phyloP scores from a whole-genome alignment of 2,797 vertebrate genomes.

The Urophycis tenuis region DNA sequence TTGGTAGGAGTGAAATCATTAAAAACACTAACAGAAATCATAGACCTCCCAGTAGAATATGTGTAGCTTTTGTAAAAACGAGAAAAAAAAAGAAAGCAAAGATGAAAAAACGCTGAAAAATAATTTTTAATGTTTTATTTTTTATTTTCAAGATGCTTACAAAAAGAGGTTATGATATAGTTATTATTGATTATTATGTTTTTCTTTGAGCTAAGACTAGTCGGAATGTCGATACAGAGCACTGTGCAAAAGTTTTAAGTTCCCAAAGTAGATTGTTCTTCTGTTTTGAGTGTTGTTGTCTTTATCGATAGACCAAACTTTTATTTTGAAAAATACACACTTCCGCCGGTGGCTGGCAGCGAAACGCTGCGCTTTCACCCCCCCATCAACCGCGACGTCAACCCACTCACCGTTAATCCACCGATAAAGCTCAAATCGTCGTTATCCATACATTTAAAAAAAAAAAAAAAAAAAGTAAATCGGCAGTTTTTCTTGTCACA shows the following conservation, averaged over 20 bases:
- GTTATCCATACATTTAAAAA: background rate
- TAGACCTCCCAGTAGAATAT: conserved; percentile 79
- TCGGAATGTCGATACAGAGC: conserved; percentile 76
- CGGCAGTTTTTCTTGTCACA: background rate
- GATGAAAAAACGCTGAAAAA: conserved; percentile 32
- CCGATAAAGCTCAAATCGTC: background rate
- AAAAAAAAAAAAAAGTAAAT: too few species aligned
- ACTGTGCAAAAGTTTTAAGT: conserved; percentile 77
- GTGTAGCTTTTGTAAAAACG: conserved; percentile 78
- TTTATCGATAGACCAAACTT: conserved; percentile 69
- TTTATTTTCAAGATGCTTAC: conserved; percentile 70
- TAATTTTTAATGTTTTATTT: conserved; percentile 62
- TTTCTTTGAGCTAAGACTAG: conserved; percentile 75
- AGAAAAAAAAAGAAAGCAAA: conserved; percentile 44
- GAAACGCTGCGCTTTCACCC: conserved; percentile 60
- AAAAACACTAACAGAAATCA: conserved; percentile 75
- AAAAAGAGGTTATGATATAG: conserved; percentile 71
- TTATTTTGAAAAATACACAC: conserved; percentile 60
- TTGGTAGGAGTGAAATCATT: conserved; percentile 63
- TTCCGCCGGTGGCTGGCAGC: conserved; percentile 60
- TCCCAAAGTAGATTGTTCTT: conserved; percentile 66
- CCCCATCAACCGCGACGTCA: conserved; percentile 44
- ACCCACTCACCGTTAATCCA: conserved; percentile 12
- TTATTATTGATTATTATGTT: conserved; percentile 74
- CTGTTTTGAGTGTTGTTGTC: conserved; percentile 37